These are phyloP conservation scores for Arizona elegans DNA, from an alignment of 2,113 vertebrate genomes.

Conservation along the genomic window DNA sequence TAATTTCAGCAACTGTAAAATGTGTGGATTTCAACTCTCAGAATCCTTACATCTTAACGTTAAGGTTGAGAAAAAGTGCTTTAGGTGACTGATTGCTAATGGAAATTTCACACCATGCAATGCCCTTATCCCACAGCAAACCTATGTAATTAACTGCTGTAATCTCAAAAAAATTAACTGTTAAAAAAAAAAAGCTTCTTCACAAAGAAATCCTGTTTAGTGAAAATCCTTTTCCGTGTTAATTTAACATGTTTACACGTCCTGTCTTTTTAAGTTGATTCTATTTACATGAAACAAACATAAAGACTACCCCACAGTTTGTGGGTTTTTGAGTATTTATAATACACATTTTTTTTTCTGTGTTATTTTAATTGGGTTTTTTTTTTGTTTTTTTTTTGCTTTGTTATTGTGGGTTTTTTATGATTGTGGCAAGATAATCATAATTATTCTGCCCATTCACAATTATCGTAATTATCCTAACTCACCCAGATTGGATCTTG, in stretches of 20 bases:
- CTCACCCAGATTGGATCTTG: no score
- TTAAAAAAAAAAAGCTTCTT: no score
- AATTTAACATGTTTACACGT: not conserved
- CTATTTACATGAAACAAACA: not conserved
- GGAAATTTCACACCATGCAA: not conserved
- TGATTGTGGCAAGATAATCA: no score
- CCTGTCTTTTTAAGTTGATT: not conserved
- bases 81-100: not conserved
- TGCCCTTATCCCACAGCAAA: not conserved
- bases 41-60: not conserved
- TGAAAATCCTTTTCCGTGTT: not conserved
- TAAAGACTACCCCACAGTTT: not conserved
- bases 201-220: not conserved
- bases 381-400: not conserved
- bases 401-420: not conserved
- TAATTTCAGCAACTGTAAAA: not conserved
- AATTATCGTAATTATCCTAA: no score
- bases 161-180: not conserved
- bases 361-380: not conserved
- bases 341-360: not conserved
- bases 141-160: not conserved
- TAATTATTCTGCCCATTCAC: no score
- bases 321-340: not conserved
- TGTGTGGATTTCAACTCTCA: not conserved
- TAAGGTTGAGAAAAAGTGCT: not conserved